phyloP scores from a whole-genome alignment of 2,797 vertebrate species.

The Emys orbicularis region DNA sequence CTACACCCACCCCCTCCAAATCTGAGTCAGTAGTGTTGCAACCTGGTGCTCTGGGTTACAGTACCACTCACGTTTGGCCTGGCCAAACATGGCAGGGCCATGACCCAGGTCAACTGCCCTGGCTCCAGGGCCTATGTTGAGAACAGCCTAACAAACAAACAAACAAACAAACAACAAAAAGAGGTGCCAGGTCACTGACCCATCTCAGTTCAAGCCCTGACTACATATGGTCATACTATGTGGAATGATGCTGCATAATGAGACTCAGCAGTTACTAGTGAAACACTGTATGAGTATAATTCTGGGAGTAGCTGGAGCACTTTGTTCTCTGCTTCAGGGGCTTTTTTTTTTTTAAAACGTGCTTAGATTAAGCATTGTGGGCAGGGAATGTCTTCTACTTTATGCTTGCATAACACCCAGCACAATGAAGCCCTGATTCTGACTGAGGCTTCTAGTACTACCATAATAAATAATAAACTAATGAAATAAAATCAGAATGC shows the following conservation, averaged over 20 bases:
- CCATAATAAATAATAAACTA: conserved; percentile 6
- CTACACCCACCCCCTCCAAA: too few relatives aligned
- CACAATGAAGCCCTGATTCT: conserved; percentile 11
- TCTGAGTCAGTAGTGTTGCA: too few relatives aligned
- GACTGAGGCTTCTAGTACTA: neutral
- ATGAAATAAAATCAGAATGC: neutral
- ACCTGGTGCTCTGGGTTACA: too few relatives aligned
- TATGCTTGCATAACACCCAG: neutral
- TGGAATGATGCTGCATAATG: neutral
- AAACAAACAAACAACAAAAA: neutral
- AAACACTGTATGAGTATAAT: neutral
- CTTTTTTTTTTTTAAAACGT: too few relatives aligned
- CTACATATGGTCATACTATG: neutral
- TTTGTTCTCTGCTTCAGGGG: conserved; percentile 34
- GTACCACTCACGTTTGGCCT: too few relatives aligned
- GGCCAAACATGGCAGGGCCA: too few relatives aligned
- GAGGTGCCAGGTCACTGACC: neutral
- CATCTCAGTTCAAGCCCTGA: neutral
- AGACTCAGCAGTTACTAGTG: neutral
- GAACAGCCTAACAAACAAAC: neutral
- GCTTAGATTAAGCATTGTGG: neutral
- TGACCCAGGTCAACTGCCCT: too few relatives aligned
- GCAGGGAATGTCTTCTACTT: conserved; percentile 9
- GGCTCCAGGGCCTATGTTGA: neutral
- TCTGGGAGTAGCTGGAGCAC: conserved; percentile 32